phyloP scores from a whole-genome alignment of 35 echinoderm and acorn worm species.

The Ophiothrix spiculata region DNA sequence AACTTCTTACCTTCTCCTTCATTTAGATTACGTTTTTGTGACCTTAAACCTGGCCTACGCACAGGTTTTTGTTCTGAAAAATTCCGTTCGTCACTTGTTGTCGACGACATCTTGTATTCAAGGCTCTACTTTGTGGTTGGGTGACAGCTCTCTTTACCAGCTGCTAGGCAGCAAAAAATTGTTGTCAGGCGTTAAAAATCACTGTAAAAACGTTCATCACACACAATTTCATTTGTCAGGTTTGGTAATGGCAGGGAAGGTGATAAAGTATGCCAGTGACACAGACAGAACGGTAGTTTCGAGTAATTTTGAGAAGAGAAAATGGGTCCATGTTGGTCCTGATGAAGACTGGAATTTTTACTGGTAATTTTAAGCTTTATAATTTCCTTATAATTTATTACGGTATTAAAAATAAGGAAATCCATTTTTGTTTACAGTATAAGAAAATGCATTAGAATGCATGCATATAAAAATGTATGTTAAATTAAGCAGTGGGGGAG shows the following conservation, averaged over 20 bases:
- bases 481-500: no score
- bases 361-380: slow-evolving; percentile 55
- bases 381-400: no score
- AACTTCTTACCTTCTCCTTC: neutral
- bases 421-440: no score
- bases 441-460: no score
- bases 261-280: slow-evolving; percentile 71
- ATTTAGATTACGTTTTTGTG: neutral
- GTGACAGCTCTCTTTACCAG: neutral
- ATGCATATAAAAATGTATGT: no score
- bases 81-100: neutral
- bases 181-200: neutral
- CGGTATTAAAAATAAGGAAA: no score
- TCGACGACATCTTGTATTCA: neutral
- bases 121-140: neutral
- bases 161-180: neutral
- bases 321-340: slow-evolving; percentile 75
- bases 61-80: neutral
- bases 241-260: slow-evolving; percentile 56
- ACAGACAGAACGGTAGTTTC: slow-evolving; percentile 83
- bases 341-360: slow-evolving; percentile 99
- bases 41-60: neutral
- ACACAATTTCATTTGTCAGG: neutral
- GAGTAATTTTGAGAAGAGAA: slow-evolving; percentile 94
- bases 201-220: neutral